Evolutionary conservation across 35 echinoderm and acorn worm genomes (phyloP).

Genomic region (Heliocidaris erythrogramma): DNA sequence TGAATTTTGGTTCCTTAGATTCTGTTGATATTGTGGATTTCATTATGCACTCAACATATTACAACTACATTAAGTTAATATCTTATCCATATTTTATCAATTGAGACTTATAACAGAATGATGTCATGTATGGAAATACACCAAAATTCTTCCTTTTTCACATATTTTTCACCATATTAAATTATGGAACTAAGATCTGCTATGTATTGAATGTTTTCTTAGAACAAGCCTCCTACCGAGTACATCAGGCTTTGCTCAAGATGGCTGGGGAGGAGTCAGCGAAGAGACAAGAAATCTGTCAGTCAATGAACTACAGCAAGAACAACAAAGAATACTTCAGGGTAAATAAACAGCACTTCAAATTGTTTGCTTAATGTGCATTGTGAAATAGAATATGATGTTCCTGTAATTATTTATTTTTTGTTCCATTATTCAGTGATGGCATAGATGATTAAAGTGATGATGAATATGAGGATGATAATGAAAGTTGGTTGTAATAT

Average conservation of each 20-base stretch:
- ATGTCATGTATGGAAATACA: too few species aligned
- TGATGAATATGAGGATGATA: not conserved
- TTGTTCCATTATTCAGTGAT: not conserved
- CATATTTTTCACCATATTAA: too few species aligned
- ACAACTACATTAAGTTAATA: too few species aligned
- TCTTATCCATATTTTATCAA: too few species aligned
- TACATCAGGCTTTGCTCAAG: slow-evolving; percentile 62
- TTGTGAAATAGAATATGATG: not conserved
- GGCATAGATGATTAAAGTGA: not conserved
- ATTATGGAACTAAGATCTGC: too few species aligned
- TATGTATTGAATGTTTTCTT: not conserved
- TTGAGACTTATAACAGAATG: too few species aligned
- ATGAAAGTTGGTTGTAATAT: not conserved
- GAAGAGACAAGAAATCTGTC: slow-evolving; percentile 66
- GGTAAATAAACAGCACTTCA: slow-evolving; percentile 56
- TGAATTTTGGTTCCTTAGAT: too few species aligned
- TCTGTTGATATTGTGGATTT: too few species aligned
- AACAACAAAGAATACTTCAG: slow-evolving; percentile 71
- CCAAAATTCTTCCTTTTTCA: too few species aligned
- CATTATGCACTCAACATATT: too few species aligned
- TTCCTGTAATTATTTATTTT: not conserved
- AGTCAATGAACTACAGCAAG: slow-evolving; percentile 56
- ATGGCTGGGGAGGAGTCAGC: slow-evolving; percentile 58
- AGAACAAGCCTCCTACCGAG: slow-evolving; percentile 58
- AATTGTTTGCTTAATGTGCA: not conserved